Percentiles rank a stretch among this genome's conserved stretches.
Conservation (phyloP, 2,888 invertebrate species). For the Dryocosmus kuriphilus region DNA sequence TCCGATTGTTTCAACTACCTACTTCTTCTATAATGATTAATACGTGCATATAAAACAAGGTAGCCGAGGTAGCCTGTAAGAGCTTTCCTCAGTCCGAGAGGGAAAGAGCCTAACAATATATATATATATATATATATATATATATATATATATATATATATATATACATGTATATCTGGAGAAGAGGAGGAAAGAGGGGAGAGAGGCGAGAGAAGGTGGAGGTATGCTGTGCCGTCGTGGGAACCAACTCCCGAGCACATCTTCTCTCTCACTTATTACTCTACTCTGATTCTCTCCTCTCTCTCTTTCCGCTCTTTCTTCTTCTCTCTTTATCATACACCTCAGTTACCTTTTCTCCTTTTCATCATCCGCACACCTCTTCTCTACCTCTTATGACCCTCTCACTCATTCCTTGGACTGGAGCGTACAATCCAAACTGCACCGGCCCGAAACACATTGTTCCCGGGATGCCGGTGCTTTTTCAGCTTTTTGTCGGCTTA, state of each 20-base stretch:
- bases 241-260: conserved; percentile 71
- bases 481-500: conserved; percentile 73
- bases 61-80: conserved; percentile 25
- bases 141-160: conserved; percentile 8
- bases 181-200: conserved; percentile 41
- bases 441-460: conserved; percentile 50
- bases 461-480: conserved; percentile 66
- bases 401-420: conserved; percentile 42
- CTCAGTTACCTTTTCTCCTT: conserved; percentile 55
- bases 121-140: conserved; percentile 28
- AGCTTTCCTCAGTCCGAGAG: neutral
- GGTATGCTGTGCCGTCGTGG: conserved; percentile 74
- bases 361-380: conserved; percentile 53
- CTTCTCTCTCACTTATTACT: conserved; percentile 44
- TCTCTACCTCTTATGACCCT: conserved; percentile 45
- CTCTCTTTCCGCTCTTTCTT: conserved; percentile 47
- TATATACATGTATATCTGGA: neutral
- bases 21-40: conserved; percentile 59
- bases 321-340: conserved; percentile 52
- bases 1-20: conserved; percentile 21
- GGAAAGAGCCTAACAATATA: conserved; percentile 18
- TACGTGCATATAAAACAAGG: conserved; percentile 50
- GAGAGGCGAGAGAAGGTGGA: conserved; percentile 64
- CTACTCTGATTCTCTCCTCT: conserved; percentile 40
- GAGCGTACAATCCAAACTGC: conserved; percentile 46